Evolutionary conservation across 2,888 invertebrate genomes (phyloP).

Genomic region (Melanotus villosus): DNA sequence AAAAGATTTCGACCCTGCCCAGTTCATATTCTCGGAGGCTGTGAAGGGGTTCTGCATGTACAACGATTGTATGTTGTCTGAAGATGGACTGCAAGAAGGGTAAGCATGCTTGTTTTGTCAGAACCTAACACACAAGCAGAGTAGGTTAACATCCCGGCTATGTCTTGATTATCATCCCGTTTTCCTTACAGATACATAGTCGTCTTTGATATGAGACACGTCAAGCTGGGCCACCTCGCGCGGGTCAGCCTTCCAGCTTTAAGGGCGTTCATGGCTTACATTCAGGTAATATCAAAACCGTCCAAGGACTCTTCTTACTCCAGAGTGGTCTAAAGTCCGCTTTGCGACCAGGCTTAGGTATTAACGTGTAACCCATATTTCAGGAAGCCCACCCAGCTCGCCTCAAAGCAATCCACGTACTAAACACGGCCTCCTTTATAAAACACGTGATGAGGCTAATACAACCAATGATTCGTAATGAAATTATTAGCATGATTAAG

Average conservation of each 20-base stretch:
- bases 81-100: conserved; percentile 70
- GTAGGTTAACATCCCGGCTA: too few relatives aligned
- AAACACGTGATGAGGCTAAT: conserved; percentile 79
- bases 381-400: conserved; percentile 79
- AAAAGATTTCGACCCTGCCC: conserved; percentile 75
- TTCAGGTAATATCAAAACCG: conserved; percentile 76
- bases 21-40: conserved; percentile 76
- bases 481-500: conserved; percentile 74
- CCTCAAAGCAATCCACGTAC: conserved; percentile 76
- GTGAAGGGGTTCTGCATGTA: conserved; percentile 78
- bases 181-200: conserved; percentile 76
- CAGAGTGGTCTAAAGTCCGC: too few relatives aligned
- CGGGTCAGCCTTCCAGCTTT: conserved; percentile 76
- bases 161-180: too few relatives aligned
- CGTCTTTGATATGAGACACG: conserved; percentile 79
- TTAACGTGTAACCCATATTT: too few relatives aligned
- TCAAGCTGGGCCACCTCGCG: conserved; percentile 76
- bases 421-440: conserved; percentile 78
- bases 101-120: too few relatives aligned
- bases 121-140: too few relatives aligned
- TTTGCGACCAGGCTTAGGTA: too few relatives aligned
- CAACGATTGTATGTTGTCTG: conserved; percentile 76
- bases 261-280: conserved; percentile 77
- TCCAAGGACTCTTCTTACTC: not conserved
- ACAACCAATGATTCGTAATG: conserved; percentile 76